Evolutionary conservation across 2,113 vertebrate species (phyloP).

Genomic region (Furnarius figulus): DNA sequence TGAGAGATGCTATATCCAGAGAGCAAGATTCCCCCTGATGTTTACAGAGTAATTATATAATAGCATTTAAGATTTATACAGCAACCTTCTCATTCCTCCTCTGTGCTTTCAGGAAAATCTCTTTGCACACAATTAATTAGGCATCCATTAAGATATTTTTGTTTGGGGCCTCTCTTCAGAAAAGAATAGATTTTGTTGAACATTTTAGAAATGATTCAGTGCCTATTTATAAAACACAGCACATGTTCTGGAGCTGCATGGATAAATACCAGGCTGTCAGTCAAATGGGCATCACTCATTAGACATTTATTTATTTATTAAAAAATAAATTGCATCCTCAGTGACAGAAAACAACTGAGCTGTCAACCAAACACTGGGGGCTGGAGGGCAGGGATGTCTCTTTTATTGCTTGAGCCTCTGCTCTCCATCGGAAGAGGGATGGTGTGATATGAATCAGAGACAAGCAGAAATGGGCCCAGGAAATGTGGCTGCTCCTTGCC

Average conservation of each 20-base stretch:
- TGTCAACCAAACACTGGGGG: slow-evolving; percentile 37
- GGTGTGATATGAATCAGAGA: neutral
- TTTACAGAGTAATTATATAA: slow-evolving; percentile 16
- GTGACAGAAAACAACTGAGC: slow-evolving; percentile 59
- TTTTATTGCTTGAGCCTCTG: neutral
- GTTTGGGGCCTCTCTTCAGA: neutral
- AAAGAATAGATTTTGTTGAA: slow-evolving; percentile 21
- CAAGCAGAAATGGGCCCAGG: neutral
- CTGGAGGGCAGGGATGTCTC: neutral
- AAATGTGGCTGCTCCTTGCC: neutral
- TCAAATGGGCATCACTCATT: slow-evolving; percentile 59
- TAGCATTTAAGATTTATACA: neutral
- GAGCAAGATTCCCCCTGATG: neutral
- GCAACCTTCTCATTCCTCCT: neutral
- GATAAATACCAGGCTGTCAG: slow-evolving; percentile 60
- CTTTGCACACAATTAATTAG: slow-evolving; percentile 14
- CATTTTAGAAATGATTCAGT: neutral
- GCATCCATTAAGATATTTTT: slow-evolving; percentile 54
- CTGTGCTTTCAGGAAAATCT: slow-evolving; percentile 25
- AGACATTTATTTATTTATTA: slow-evolving; percentile 45
- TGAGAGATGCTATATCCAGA: neutral
- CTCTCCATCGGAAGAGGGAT: neutral
- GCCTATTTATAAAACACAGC: slow-evolving; percentile 57
- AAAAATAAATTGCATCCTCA: slow-evolving; percentile 56
- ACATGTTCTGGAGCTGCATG: slow-evolving; percentile 27